Percentiles rank a stretch among this genome's conserved stretches.
Conservation (phyloP, 2,797 vertebrate species). For the Meriones psammophilus region DNA sequence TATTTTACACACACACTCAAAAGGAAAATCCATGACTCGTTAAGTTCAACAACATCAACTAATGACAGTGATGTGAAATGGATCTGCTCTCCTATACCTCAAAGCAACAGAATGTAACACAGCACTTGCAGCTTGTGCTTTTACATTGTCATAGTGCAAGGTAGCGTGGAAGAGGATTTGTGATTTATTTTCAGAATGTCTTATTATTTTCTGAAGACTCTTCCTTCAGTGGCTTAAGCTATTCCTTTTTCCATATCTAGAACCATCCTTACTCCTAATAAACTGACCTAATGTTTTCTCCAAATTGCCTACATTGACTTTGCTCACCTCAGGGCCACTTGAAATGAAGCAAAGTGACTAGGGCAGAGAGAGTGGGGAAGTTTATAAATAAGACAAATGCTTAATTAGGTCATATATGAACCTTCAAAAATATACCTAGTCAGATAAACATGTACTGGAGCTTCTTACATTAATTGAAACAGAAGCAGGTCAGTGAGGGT, state of each 20-base stretch:
- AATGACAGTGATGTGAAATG: neutral
- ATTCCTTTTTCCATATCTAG: neutral
- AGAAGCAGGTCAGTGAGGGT: accelerated
- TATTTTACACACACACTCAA: neutral
- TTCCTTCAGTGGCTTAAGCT: neutral
- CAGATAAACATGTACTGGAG: neutral
- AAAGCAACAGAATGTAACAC: neutral
- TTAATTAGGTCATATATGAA: neutral
- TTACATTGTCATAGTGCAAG: neutral
- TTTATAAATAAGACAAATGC: neutral
- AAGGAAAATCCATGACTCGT: neutral
- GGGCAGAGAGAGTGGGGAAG: neutral
- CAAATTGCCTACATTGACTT: neutral
- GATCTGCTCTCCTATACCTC: neutral
- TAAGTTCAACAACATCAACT: neutral
- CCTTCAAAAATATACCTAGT: neutral
- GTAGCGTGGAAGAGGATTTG: neutral
- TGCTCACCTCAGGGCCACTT: neutral
- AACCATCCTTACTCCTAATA: neutral
- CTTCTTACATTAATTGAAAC: neutral
- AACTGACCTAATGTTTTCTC: neutral
- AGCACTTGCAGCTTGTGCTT: neutral
- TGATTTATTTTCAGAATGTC: neutral
- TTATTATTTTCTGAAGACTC: neutral
- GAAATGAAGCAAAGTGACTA: neutral